Percentiles rank a stretch among this genome's conserved stretches.
These are phyloP conservation scores for Ataeniobius toweri DNA, from an alignment of 2,797 vertebrate genomes.

Conservation along the genomic window DNA sequence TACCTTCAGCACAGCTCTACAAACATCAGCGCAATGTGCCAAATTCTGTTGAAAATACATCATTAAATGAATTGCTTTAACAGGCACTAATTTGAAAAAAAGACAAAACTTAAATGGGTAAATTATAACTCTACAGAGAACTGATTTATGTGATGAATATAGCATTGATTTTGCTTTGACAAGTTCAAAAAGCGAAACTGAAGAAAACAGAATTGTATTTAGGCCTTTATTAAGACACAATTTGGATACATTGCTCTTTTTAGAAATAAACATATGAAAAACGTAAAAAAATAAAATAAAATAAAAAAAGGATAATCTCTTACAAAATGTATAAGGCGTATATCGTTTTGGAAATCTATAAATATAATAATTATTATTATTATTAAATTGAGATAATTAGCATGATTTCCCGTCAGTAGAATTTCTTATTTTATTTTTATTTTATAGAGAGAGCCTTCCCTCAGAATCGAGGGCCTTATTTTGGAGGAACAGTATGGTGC, in stretches of 20 bases:
- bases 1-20: neutral
- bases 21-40: neutral
- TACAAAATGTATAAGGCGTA: neutral
- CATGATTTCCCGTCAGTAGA: slow-evolving; percentile 52
- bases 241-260: neutral
- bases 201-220: too few relatives aligned
- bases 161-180: neutral
- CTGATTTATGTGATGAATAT: neutral
- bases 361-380: neutral
- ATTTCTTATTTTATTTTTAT: neutral
- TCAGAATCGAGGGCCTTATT: slow-evolving; percentile 50
- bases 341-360: neutral
- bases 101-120: neutral
- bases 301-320: too few relatives aligned
- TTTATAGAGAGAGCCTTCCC: slow-evolving; percentile 36
- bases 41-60: neutral
- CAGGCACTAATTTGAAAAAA: neutral
- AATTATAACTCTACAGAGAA: neutral
- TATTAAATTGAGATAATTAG: slow-evolving; percentile 64
- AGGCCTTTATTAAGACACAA: neutral
- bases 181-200: too few relatives aligned
- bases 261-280: neutral
- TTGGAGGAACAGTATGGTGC: slow-evolving; percentile 64
- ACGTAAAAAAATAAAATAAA: too few relatives aligned
- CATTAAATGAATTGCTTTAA: neutral